These are phyloP conservation scores for Melanotaenia parkinsoni DNA, from an alignment of 2,797 vertebrate species.

Conservation along the genomic window DNA sequence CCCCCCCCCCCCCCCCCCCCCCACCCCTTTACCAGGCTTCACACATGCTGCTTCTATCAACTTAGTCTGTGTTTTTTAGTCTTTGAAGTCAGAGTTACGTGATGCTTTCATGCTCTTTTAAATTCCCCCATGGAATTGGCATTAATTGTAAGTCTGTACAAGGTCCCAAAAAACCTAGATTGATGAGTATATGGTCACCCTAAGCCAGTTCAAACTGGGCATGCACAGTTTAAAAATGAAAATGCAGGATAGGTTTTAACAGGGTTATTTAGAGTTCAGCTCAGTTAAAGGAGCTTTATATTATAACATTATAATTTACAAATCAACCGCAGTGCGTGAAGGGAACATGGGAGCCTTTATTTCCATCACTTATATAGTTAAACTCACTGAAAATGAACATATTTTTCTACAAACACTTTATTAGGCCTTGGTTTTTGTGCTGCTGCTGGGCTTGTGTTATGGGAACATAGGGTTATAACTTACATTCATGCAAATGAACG, in stretches of 20 bases:
- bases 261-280: constrained; percentile 1
- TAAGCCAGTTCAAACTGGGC: not conserved
- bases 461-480: not conserved
- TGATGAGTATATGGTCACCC: constrained; percentile 18
- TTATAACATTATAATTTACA: not conserved
- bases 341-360: not conserved
- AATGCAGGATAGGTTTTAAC: not conserved
- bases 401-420: too few species aligned
- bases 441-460: too few species aligned
- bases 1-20: too few species aligned
- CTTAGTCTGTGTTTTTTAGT: constrained; percentile 34
- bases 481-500: not conserved
- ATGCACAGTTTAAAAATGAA: constrained; percentile 3
- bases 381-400: too few species aligned
- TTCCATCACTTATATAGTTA: not conserved
- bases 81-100: constrained; percentile 64
- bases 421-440: too few species aligned
- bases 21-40: constrained; percentile 57
- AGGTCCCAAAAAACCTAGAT: not conserved
- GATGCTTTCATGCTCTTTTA: constrained; percentile 41
- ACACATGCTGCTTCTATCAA: constrained; percentile 61
- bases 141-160: constrained; percentile 47
- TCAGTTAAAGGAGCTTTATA: not conserved
- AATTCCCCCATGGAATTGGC: constrained; percentile 25
- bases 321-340: not conserved